Evolutionary conservation across 2,113 vertebrate species (phyloP).

Genomic region (Cololabis saira): DNA sequence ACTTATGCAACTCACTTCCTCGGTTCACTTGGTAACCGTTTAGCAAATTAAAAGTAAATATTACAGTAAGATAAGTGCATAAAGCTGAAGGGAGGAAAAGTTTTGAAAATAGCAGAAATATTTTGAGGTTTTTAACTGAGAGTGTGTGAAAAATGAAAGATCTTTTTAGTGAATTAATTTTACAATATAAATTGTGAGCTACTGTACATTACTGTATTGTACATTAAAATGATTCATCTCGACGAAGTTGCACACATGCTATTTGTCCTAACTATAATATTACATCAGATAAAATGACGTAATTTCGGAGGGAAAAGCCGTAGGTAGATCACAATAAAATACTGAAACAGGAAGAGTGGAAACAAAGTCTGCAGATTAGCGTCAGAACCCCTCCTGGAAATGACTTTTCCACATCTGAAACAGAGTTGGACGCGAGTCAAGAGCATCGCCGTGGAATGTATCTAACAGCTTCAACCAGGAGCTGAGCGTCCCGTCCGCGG

Average conservation of each 20-base stretch:
- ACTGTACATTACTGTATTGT: no score
- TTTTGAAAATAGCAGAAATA: not conserved
- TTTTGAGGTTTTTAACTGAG: not conserved
- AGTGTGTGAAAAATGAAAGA: no score
- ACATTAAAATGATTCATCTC: no score
- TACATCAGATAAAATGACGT: not conserved
- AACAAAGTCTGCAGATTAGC: conserved; percentile 10
- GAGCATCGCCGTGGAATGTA: conserved; percentile 10
- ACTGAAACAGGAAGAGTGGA: not conserved
- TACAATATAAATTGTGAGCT: no score
- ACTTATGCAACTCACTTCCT: not conserved
- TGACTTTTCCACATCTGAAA: conserved; percentile 25
- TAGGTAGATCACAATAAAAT: not conserved
- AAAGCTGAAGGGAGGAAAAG: not conserved
- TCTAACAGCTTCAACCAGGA: conserved; percentile 23
- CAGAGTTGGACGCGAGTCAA: conserved; percentile 25
- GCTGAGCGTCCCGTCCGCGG: not conserved
- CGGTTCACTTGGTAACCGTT: not conserved
- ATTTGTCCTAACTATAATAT: no score
- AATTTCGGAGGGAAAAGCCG: not conserved
- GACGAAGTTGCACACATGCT: no score
- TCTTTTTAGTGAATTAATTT: no score
- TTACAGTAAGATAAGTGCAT: not conserved
- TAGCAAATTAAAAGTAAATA: not conserved
- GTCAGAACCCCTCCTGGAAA: conserved; percentile 14